phyloP scores from a whole-genome alignment of 2,888 invertebrate species.

The Rotaria socialis region DNA sequence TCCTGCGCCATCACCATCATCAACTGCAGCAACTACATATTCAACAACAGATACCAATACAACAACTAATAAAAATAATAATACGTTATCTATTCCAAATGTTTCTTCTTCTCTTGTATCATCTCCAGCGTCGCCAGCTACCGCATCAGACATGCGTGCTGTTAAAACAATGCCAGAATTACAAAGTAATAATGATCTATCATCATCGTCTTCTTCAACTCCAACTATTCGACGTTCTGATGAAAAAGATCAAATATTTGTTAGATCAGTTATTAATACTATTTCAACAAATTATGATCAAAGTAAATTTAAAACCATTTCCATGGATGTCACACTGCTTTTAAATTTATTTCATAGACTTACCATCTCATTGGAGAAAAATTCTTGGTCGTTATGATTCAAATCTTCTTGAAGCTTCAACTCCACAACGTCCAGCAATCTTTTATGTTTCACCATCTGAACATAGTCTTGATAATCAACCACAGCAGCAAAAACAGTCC shows the following conservation, averaged over 20 bases:
- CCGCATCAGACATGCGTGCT: background rate
- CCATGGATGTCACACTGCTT: too few relatives aligned
- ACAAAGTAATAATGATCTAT: background rate
- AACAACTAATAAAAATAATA: background rate
- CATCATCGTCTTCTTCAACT: background rate
- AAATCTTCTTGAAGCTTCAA: background rate
- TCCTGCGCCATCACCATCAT: background rate
- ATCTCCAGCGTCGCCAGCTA: background rate
- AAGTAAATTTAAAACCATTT: background rate
- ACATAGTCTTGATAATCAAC: constrained; percentile 20
- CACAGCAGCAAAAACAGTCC: background rate
- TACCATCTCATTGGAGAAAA: constrained; percentile 14
- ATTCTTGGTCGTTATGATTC: background rate
- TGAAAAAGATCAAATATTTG: background rate
- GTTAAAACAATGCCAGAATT: background rate
- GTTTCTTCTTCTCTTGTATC: background rate
- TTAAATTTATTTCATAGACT: background rate
- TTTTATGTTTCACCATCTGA: constrained; percentile 32
- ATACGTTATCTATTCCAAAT: background rate
- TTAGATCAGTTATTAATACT: background rate
- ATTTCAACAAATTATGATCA: background rate
- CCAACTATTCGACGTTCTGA: background rate
- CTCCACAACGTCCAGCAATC: background rate
- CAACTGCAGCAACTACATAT: background rate
- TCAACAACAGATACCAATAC: background rate